Conservation (phyloP, 1,140 invertebrate genomes). For the Calephelis nemesis region DNA sequence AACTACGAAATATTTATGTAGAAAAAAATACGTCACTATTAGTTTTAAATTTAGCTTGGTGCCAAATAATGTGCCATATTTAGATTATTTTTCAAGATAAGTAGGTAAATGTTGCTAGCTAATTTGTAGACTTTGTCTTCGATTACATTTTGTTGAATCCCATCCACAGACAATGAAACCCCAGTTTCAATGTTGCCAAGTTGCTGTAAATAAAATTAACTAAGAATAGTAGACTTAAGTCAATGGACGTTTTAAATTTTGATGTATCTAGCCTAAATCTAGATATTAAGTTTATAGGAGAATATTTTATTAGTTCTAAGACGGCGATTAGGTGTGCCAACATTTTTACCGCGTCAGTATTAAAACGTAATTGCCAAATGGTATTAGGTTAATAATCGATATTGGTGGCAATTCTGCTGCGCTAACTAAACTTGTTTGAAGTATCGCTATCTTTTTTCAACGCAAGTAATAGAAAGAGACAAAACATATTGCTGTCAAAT, state of each 20-base stretch:
- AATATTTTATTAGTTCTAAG: conserved; percentile 67
- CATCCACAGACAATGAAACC: conserved; percentile 39
- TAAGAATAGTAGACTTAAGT: conserved; percentile 50
- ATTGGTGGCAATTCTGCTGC: not conserved
- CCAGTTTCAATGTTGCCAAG: conserved; percentile 30
- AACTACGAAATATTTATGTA: too few relatives aligned
- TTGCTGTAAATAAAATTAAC: conserved; percentile 56
- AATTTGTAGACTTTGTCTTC: too few relatives aligned
- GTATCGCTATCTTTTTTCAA: too few relatives aligned
- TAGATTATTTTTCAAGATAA: too few relatives aligned
- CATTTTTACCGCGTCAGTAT: conserved; percentile 80
- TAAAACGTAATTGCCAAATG: conserved; percentile 76
- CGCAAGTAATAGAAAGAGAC: too few relatives aligned
- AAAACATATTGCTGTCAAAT: too few relatives aligned
- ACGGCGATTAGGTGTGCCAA: conserved; percentile 71
- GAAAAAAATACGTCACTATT: too few relatives aligned
- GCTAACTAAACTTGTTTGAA: too few relatives aligned
- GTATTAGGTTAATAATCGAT: conserved; percentile 37
- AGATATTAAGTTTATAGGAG: conserved; percentile 66
- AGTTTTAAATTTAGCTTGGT: too few relatives aligned
- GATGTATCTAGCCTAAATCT: conserved; percentile 70
- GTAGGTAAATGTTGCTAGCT: too few relatives aligned
- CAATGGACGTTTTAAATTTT: conserved; percentile 74
- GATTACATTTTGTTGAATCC: not conserved
- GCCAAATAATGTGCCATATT: too few relatives aligned